A percentile compares a stretch with the other conserved stretches of the same genome.
These are phyloP conservation scores for Allygus modestus DNA, from an alignment of 2,888 invertebrate species.

Conservation along the genomic window DNA sequence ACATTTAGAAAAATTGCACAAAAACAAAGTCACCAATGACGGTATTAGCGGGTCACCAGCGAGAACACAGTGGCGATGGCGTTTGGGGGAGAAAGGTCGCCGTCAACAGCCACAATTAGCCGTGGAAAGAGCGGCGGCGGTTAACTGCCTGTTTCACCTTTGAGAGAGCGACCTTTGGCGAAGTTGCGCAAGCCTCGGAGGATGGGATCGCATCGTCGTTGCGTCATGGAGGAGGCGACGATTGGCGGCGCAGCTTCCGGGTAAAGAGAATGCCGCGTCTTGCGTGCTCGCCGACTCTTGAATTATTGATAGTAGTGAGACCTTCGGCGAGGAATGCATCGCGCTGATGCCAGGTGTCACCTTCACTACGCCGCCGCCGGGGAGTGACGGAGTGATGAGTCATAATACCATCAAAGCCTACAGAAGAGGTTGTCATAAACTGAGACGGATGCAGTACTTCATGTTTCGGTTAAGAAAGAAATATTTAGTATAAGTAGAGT, in stretches of 20 bases:
- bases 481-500: no score
- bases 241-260: constrained; percentile 51
- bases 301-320: constrained; percentile 53
- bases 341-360: constrained; percentile 3
- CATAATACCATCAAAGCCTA: no score
- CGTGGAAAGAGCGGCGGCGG: neutral
- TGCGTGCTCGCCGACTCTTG: constrained; percentile 10
- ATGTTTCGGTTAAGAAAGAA: no score
- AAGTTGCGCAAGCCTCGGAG: neutral
- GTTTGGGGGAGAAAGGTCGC: constrained; percentile 12
- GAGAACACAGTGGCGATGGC: neutral
- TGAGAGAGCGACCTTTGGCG: constrained; percentile 17
- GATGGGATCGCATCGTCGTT: constrained; percentile 3
- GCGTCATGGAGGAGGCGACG: constrained; percentile 13
- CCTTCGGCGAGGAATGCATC: constrained; percentile 29
- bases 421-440: no score
- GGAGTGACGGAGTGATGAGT: no score
- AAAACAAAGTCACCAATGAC: neutral
- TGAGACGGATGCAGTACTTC: no score
- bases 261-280: constrained; percentile 37
- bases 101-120: constrained; percentile 30
- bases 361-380: neutral
- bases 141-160: constrained; percentile 32
- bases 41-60: neutral
- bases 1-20: neutral